These are phyloP conservation scores for Aix galericulata DNA, from an alignment of 2,113 vertebrate species.

Conservation along the genomic window DNA sequence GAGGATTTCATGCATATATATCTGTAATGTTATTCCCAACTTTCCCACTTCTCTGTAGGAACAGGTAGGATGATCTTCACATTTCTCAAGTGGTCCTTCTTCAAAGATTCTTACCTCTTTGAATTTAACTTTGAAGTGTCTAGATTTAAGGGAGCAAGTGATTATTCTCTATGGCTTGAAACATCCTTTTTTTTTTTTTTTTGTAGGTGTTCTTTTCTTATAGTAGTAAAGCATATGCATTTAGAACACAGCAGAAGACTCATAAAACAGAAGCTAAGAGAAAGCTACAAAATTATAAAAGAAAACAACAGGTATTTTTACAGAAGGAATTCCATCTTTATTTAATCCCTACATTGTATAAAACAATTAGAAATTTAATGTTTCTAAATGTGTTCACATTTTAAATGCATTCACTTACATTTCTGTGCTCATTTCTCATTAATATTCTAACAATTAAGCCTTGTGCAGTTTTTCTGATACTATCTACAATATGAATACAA, in stretches of 20 bases:
- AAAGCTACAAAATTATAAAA: not conserved
- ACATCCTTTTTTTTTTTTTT: not conserved
- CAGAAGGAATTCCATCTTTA: not conserved
- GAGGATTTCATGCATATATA: not conserved
- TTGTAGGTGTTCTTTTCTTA: conserved; percentile 8
- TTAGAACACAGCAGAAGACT: conserved; percentile 37
- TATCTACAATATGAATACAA: not conserved
- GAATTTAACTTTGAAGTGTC: conserved; percentile 49
- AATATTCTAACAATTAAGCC: not conserved
- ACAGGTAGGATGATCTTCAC: not conserved
- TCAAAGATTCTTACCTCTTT: conserved; percentile 19
- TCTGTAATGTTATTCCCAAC: not conserved
- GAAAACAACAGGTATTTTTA: not conserved
- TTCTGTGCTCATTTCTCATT: not conserved
- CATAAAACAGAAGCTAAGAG: not conserved
- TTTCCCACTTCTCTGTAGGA: not conserved
- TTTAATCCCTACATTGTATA: not conserved
- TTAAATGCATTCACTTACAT: not conserved
- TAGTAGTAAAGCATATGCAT: conserved; percentile 35
- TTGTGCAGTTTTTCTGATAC: too few species aligned
- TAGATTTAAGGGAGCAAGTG: conserved; percentile 13
- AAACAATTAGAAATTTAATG: not conserved
- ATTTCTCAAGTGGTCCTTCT: not conserved
- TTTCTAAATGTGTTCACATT: not conserved
- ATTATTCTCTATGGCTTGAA: conserved; percentile 11